A percentile compares a stretch with the other conserved stretches of the same genome.
Evolutionary conservation across 2,888 invertebrate species (phyloP).

Genomic region (Aethes cnicana): DNA sequence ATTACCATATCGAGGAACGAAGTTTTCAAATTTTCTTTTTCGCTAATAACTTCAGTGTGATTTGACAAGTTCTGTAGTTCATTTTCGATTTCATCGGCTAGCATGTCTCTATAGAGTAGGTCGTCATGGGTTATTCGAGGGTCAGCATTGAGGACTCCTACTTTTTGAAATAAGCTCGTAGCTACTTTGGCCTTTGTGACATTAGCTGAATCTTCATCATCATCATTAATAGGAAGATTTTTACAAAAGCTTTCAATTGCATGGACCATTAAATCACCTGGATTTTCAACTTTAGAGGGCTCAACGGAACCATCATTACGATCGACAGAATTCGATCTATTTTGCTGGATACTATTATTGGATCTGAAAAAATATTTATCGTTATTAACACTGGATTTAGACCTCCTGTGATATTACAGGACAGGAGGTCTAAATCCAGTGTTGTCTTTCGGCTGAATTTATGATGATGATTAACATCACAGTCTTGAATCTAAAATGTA

Average conservation of each 20-base stretch:
- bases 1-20: constrained; percentile 47
- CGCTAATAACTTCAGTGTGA: constrained; percentile 39
- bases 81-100: constrained; percentile 50
- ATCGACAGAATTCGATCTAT: no score
- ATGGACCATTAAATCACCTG: constrained; percentile 46
- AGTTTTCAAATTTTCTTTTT: constrained; percentile 44
- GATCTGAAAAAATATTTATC: no score
- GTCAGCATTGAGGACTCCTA: constrained; percentile 52
- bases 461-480: no score
- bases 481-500: no score
- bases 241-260: constrained; percentile 58
- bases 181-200: constrained; percentile 47
- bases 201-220: constrained; percentile 37
- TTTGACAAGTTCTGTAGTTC: constrained; percentile 47
- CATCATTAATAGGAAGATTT: constrained; percentile 47
- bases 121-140: constrained; percentile 49
- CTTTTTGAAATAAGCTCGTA: constrained; percentile 52
- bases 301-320: no score
- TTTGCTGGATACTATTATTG: no score
- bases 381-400: no score
- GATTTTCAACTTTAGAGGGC: constrained; percentile 15
- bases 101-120: constrained; percentile 45
- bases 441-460: no score
- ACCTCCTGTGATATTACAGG: no score
- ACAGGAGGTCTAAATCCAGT: no score